Evolutionary conservation across 2,888 invertebrate species (phyloP).

Genomic region (Helleia helle): DNA sequence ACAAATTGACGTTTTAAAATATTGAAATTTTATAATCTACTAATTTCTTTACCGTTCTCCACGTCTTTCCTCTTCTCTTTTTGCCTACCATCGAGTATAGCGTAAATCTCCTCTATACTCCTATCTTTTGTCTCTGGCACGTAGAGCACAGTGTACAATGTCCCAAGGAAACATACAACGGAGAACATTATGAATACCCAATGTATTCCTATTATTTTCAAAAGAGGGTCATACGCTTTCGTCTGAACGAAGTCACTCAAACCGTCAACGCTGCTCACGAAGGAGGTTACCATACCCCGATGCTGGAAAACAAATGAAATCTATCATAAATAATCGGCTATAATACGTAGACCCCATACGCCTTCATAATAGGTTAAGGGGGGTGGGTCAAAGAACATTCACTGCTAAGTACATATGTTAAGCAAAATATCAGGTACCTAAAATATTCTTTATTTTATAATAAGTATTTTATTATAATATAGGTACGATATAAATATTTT

Average conservation of each 20-base stretch:
- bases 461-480: too few relatives aligned
- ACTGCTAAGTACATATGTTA: too few relatives aligned
- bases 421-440: too few relatives aligned
- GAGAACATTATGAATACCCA: conserved; percentile 68
- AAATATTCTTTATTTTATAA: too few relatives aligned
- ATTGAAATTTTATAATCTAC: conserved; percentile 39
- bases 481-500: too few relatives aligned
- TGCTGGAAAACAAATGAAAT: conserved; percentile 35
- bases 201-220: conserved; percentile 59
- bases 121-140: conserved; percentile 63
- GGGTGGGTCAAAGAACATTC: too few relatives aligned
- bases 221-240: conserved; percentile 59
- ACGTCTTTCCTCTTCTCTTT: conserved; percentile 54
- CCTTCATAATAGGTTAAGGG: too few relatives aligned
- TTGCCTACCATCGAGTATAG: conserved; percentile 44
- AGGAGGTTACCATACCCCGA: conserved; percentile 61
- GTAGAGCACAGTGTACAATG: conserved; percentile 55
- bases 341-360: too few relatives aligned
- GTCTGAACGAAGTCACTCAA: conserved; percentile 63
- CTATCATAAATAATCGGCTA: neutral
- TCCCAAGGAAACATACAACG: conserved; percentile 54
- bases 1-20: neutral
- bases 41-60: conserved; percentile 44
- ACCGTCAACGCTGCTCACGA: conserved; percentile 55
- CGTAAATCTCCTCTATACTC: conserved; percentile 57